Evolutionary conservation across 2,888 invertebrate species (phyloP), one percentile per base, ranked within the genome.

Genomic region (Synanthedon andrenaeformis): DNA sequence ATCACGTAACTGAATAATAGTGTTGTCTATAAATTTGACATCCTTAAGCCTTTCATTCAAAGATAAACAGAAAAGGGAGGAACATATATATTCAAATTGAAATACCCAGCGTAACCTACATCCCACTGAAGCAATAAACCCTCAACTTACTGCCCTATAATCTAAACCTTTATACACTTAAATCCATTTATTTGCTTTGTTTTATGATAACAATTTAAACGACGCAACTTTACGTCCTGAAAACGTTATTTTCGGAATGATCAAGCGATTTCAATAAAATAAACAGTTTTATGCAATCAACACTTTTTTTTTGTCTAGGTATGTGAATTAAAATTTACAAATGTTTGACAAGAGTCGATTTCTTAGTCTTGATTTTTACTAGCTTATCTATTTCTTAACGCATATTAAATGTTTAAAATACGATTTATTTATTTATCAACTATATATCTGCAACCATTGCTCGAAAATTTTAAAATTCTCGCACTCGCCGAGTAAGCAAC

Each of bases 111-210:
- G 55, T 51, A 64, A 61, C 67, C 65, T 62, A 66, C 63, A 62
- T 68, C 64, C 63, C 63, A 62, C 58, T 42, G 62, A 56, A 58
- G 62, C 62, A 70, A 69, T 74, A 72, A 72, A 68, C 58, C 58
- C 57, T 64, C 8, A 53, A 60, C 58, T 66, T 66, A 64, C 60
- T 59, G 59, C 62, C 59, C 51, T 60, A 63, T 66, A 65, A 65
- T 63, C 58, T 59, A 59, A 49, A 64, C 59, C 64, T 67, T 68
- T 63, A 64, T 60, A 61, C 55, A 53, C 52, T 54, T 56, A 58
- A 63, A 63, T 58, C 54, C 57, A 55, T 58, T 62, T 62, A 57
- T 62, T 61, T 54, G 55, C 54, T 58, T 57, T 54, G 55, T 58
- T 59, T 59, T 59, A 61, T 53, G 56, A 51, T 42, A 52, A 52